phyloP scores from a whole-genome alignment of 1,140 invertebrate species.

The Lethrus apterus region DNA sequence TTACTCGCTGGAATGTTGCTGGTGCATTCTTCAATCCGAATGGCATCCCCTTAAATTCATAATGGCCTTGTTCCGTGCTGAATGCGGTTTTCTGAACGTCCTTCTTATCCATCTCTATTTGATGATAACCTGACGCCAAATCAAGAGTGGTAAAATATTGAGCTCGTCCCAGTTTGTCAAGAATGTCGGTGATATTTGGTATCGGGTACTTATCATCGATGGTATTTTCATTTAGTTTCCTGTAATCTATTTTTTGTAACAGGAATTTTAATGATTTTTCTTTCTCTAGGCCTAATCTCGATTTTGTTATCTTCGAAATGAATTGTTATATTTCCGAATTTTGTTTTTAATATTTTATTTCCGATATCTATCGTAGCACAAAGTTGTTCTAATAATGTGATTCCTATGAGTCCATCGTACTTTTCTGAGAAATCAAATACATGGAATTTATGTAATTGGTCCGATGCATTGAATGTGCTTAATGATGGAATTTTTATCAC shows the following conservation, averaged over 20 bases:
- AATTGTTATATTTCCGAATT: conserved; percentile 3
- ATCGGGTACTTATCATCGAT: conserved; percentile 43
- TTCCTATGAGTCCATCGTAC: neutral
- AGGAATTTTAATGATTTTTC: conserved; percentile 8
- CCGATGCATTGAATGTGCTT: neutral
- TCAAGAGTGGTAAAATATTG: conserved; percentile 46
- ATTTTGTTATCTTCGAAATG: conserved; percentile 1
- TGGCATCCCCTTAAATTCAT: conserved; percentile 6
- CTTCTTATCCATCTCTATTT: conserved; percentile 40
- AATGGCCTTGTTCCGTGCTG: conserved; percentile 5
- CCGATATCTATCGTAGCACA: neutral
- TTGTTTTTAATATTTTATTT: neutral
- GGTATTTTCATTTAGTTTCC: conserved; percentile 35
- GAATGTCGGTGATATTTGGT: conserved; percentile 43
- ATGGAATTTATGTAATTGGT: neutral
- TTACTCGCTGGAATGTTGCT: conserved; percentile 28
- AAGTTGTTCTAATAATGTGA: conserved; percentile 2
- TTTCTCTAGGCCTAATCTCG: conserved; percentile 1
- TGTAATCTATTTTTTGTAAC: conserved; percentile 29
- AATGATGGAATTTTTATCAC: neutral
- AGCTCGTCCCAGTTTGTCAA: conserved; percentile 39
- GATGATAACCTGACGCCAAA: conserved; percentile 46
- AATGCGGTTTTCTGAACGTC: conserved; percentile 39
- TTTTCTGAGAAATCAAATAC: conserved; percentile 4
- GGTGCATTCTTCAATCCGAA: conserved; percentile 22